Evolutionary conservation across 2,113 vertebrate genomes (phyloP), one percentile per base, ranked within the genome.

Genomic region (Siphamia tubifer): DNA sequence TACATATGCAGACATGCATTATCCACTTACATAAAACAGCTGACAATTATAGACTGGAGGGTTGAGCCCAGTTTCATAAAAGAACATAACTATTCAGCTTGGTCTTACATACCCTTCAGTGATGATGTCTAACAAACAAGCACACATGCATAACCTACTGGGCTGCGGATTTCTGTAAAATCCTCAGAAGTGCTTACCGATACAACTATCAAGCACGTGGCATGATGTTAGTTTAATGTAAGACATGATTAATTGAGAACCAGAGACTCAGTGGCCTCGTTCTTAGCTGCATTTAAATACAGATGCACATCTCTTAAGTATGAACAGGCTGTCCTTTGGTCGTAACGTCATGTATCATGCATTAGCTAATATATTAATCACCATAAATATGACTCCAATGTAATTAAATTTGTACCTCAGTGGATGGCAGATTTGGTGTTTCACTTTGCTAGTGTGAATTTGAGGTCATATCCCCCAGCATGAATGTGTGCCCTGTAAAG

Each of bases 321-420:
- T 8, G 12, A 67, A 67, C 51, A 9, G 47, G 5, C 60, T 38
- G 66, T 74, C 67, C 69, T 63, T 57, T 57, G 56, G 43, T 66
- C 63, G 56, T 74, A 49, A 68, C 63, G 73, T 66, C 66, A 88
- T 82, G 79, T 79, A 81, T 87, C 77, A 77, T 63, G 68, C 76
- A 83, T 82, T 81, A 84, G 68, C 68, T 40, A 82, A 79, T 75
- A 71, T 84, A 82, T 85, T 85, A 83, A 85, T 90, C 82, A 81
- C 63, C 66, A 84, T 84, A 74, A 85, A 81, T 64, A 87, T 70
- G 75, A 82, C 74, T 84, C 47, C 55, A 78, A 67, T 60, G 74
- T 83, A 87, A 87, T 87, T 83, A 61, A 45, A 80, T 81, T 85
- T 68, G 48, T 27, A 38, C 75, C 54, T 32, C 15, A 0, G 65